Conservation (phyloP, 2,113 vertebrate species). For the Scophthalmus maximus region DNA sequence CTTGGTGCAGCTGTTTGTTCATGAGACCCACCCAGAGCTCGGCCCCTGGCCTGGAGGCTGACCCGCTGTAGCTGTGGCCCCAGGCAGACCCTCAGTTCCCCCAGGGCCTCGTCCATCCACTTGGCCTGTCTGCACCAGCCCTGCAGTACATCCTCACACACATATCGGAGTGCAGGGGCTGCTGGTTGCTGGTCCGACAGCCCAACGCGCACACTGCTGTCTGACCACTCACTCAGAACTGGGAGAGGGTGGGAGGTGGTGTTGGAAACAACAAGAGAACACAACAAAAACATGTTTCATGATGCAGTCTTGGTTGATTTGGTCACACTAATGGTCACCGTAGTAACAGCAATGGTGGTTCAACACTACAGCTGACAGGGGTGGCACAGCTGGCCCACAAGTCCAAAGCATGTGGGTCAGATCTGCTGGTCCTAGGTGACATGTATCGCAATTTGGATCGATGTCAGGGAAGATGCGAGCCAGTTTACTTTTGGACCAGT, state of each 20-base stretch:
- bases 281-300: background rate
- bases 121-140: constrained; percentile 83
- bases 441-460: no score
- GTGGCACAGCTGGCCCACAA: no score
- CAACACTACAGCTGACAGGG: no score
- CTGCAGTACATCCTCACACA: constrained; percentile 80
- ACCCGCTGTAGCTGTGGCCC: constrained; percentile 72
- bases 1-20: fast-evolving
- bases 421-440: no score
- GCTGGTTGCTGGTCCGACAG: constrained; percentile 1
- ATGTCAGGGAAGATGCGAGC: no score
- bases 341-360: no score
- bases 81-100: constrained; percentile 73
- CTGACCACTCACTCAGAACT: constrained; percentile 90
- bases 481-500: no score
- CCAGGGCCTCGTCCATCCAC: constrained; percentile 84
- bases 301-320: no score
- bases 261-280: background rate
- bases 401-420: no score
- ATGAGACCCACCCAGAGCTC: constrained; percentile 81
- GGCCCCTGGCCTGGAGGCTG: constrained; percentile 75
- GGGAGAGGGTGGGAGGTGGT: background rate
- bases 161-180: constrained; percentile 74
- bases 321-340: no score
- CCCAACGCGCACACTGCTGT: background rate